phyloP scores from a whole-genome alignment of 2,797 vertebrate genomes.

The Thaleichthys pacificus region DNA sequence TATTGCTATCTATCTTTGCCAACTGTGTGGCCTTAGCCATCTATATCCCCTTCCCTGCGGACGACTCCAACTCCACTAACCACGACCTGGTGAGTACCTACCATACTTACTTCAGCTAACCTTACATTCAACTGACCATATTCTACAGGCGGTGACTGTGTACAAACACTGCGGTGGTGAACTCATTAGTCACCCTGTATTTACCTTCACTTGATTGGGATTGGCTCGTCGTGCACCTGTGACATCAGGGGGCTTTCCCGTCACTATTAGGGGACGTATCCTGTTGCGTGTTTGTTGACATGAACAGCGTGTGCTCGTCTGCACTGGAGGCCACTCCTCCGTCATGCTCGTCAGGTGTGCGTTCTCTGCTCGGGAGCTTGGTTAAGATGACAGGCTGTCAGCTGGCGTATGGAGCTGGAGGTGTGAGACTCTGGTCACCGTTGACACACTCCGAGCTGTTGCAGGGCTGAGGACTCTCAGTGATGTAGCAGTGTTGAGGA shows the following conservation, averaged over 20 bases:
- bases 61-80: constrained; percentile 99
- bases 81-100: constrained; percentile 95
- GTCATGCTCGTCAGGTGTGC: constrained; percentile 12
- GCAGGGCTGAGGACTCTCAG: no score
- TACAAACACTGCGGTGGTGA: background rate
- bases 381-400: background rate
- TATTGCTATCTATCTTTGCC: constrained; percentile 99
- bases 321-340: constrained; percentile 20
- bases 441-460: no score
- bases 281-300: constrained; percentile 49
- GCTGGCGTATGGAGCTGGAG: background rate
- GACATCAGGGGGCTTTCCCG: constrained; percentile 44
- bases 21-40: constrained; percentile 99
- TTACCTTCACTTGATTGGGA: constrained; percentile 17
- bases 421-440: no score
- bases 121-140: background rate
- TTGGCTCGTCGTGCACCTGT: constrained; percentile 30
- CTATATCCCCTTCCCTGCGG: constrained; percentile 98
- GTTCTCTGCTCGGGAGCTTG: background rate
- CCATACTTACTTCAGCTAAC: background rate
- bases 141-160: no score
- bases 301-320: constrained; percentile 19
- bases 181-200: background rate
- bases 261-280: constrained; percentile 51
- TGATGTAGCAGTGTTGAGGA: no score